Evolutionary conservation across 2,113 vertebrate genomes (phyloP).

Genomic region (Strigops habroptila): DNA sequence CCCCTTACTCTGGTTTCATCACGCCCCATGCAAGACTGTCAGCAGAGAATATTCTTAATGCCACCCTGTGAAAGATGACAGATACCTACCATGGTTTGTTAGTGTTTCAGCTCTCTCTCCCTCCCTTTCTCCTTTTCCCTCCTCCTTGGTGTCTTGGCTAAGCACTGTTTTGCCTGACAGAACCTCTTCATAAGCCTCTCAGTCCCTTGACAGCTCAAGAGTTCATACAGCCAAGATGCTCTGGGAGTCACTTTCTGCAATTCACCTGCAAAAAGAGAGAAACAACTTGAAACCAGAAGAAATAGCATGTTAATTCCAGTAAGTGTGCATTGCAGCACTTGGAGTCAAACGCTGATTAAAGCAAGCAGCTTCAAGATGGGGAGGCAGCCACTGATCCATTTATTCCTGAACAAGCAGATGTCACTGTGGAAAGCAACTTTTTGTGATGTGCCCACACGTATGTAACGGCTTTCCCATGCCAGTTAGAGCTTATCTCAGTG

Average conservation of each 20-base stretch:
- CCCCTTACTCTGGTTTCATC: not conserved
- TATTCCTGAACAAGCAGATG: slow-evolving; percentile 41
- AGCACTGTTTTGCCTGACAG: slow-evolving; percentile 78
- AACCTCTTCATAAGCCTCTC: slow-evolving; percentile 91
- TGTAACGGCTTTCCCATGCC: not conserved
- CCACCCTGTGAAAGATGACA: not conserved
- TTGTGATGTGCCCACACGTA: not conserved
- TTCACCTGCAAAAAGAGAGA: slow-evolving; percentile 66
- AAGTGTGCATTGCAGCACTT: not conserved
- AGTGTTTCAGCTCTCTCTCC: slow-evolving; percentile 72
- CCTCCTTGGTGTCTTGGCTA: slow-evolving; percentile 78
- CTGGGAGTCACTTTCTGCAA: slow-evolving; percentile 58
- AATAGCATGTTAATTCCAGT: not conserved
- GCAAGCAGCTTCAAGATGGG: not conserved
- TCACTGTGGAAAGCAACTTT: not conserved
- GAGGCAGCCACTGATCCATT: not conserved
- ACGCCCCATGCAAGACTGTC: not conserved
- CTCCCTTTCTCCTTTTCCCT: slow-evolving; percentile 73
- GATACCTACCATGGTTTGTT: slow-evolving; percentile 78
- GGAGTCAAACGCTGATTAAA: not conserved
- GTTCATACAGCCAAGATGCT: slow-evolving; percentile 62
- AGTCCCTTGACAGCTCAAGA: slow-evolving; percentile 78
- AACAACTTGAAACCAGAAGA: slow-evolving; percentile 44
- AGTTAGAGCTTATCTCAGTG: slow-evolving; percentile 2
- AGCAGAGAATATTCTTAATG: not conserved